Base-by-base conservation (phyloP, 2,797 vertebrate genomes). In the Periophthalmus magnuspinnatus region DNA sequence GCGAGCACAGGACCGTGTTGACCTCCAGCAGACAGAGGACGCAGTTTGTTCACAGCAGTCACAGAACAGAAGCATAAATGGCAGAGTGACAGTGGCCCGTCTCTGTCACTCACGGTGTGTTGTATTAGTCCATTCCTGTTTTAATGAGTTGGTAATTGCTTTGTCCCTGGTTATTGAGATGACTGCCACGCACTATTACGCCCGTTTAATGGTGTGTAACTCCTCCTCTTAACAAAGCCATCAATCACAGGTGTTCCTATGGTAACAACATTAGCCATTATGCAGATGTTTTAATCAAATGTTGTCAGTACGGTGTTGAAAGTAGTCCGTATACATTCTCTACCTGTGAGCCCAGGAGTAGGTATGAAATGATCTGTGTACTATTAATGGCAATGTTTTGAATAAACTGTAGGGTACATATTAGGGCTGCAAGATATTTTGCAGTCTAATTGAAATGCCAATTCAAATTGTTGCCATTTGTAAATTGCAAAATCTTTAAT, bases 111-210 rank as follows among this genome's bases (percentile, higher is more conserved):
- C 84, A 85, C 71, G 71, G 80, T 72, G 41, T 84, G 88, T 89
- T 85, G 75, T 83, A 91, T 90, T 88, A 88, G 84, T 86, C 85
- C 82, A 78, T 91, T 92, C 81, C 79, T 68, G 79, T 86, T 80
- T 84, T 89, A 89, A 90, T 88, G 85, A 86, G 86, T 81, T 74
- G 78, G 82, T 90, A 92, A 91, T 92, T 92, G 86, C 89, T 89
- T 89, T 88, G 84, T 90, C 79, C 85, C 84, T 81, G 84, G 86
- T 90, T 91, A 91, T 91, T 91, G 88, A 91, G 86, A 91, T 80
- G 88, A 88, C 84, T 91, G 90, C 87, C 87, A 91, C 85, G 89
- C 91, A 83, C 87, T 89, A 90, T 92, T 91, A 91, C 82, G 77
- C 84, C 81, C 81, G 88, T 90, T 86, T 91, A 91, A 92, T 92